A percentile compares a stretch with the other conserved stretches of the same genome.
phyloP scores from a whole-genome alignment of 2,888 invertebrate species.

The Aethes cnicana region DNA sequence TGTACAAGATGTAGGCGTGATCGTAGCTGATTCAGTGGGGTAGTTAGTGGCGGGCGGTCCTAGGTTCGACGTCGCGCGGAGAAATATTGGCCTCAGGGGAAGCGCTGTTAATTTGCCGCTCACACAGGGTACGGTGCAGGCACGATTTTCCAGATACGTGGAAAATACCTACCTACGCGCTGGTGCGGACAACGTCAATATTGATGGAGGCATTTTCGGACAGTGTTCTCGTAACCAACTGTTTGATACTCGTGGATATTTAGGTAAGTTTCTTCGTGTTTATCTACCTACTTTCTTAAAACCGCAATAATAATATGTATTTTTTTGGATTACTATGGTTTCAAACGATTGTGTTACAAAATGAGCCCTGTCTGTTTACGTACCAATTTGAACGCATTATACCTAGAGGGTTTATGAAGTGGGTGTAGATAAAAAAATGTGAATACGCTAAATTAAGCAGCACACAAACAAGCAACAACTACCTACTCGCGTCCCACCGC shows the following conservation, averaged over 20 bases:
- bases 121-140: constrained; percentile 57
- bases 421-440: too few species aligned
- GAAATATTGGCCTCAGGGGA: constrained; percentile 79
- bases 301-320: background rate
- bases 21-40: constrained; percentile 81
- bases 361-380: too few species aligned
- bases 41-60: constrained; percentile 79
- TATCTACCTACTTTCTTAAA: background rate
- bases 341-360: too few species aligned
- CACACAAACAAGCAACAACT: too few species aligned
- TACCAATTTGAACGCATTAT: too few species aligned
- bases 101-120: constrained; percentile 78
- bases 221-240: constrained; percentile 36
- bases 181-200: constrained; percentile 45
- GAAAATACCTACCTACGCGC: constrained; percentile 43
- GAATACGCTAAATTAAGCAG: too few species aligned
- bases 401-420: too few species aligned
- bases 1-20: constrained; percentile 81
- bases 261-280: constrained; percentile 14
- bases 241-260: constrained; percentile 22
- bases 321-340: too few species aligned
- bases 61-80: constrained; percentile 74
- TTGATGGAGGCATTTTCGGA: constrained; percentile 49
- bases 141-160: constrained; percentile 73
- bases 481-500: too few species aligned